These are phyloP conservation scores for Aptenodytes patagonicus DNA, from an alignment of 2,113 vertebrate species.

Conservation along the genomic window DNA sequence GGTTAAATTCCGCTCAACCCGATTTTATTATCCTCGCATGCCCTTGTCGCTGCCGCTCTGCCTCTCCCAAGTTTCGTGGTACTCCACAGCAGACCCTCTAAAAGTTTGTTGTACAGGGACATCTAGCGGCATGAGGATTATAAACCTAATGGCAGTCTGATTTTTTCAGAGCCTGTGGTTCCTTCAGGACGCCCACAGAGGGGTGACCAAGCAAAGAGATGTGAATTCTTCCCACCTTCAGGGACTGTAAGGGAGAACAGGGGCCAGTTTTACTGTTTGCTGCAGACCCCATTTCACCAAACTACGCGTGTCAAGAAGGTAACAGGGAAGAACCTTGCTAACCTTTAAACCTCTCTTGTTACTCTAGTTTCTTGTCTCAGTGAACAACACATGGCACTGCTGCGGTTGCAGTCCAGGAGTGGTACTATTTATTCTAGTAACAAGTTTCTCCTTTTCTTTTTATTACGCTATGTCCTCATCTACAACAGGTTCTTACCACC, in stretches of 20 bases:
- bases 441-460: neutral
- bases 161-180: neutral
- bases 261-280: neutral
- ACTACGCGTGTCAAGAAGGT: neutral
- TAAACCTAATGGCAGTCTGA: accelerated
- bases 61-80: accelerated
- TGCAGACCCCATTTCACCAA: neutral
- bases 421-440: neutral
- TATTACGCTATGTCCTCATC: neutral
- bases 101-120: constrained; percentile 52
- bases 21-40: neutral
- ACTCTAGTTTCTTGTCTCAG: neutral
- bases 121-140: constrained; percentile 44
- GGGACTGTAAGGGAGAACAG: neutral
- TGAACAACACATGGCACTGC: neutral
- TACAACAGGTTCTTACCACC: neutral
- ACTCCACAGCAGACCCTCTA: neutral
- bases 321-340: neutral
- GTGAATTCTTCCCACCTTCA: neutral
- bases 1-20: neutral
- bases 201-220: neutral
- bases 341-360: neutral
- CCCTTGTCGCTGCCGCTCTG: neutral
- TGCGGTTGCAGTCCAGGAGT: neutral
- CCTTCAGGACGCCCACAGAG: neutral